Evolutionary conservation across 2,113 vertebrate species (phyloP).

Genomic region (Notechis scutatus): DNA sequence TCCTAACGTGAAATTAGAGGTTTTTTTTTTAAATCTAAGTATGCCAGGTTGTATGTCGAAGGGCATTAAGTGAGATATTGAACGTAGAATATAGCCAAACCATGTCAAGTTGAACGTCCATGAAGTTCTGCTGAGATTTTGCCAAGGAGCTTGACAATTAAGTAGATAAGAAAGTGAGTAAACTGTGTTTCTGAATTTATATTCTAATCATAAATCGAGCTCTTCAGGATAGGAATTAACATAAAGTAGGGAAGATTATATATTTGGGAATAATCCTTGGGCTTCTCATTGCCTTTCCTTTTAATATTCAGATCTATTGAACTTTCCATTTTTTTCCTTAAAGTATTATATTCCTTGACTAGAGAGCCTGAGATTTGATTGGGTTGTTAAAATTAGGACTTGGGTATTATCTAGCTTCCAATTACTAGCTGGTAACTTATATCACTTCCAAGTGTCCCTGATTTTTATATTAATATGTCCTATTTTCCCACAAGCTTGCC

Average conservation of each 20-base stretch:
- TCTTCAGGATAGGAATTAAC: neutral
- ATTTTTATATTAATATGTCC: constrained; percentile 62
- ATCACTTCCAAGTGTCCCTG: constrained; percentile 19
- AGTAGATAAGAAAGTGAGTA: neutral
- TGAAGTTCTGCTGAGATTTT: neutral
- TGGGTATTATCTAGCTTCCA: neutral
- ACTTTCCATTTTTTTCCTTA: constrained; percentile 11
- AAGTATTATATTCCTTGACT: neutral
- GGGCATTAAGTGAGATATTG: neutral
- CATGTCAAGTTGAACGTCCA: neutral
- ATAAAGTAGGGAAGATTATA: neutral
- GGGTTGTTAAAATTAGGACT: neutral
- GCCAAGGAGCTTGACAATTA: neutral
- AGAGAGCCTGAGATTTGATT: neutral
- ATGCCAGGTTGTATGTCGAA: neutral
- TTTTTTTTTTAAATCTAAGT: neutral
- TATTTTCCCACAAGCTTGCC: constrained; percentile 47
- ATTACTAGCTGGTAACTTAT: constrained; percentile 36
- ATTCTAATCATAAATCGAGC: neutral
- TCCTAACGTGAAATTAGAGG: neutral
- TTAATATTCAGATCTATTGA: constrained; percentile 14
- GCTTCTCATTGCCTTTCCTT: constrained; percentile 13
- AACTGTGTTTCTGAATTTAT: neutral
- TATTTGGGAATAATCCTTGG: neutral
- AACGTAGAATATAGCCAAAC: neutral